Base-by-base conservation (phyloP, 2,113 vertebrate genomes). In the Boulengeromyrus knoepffleri region DNA sequence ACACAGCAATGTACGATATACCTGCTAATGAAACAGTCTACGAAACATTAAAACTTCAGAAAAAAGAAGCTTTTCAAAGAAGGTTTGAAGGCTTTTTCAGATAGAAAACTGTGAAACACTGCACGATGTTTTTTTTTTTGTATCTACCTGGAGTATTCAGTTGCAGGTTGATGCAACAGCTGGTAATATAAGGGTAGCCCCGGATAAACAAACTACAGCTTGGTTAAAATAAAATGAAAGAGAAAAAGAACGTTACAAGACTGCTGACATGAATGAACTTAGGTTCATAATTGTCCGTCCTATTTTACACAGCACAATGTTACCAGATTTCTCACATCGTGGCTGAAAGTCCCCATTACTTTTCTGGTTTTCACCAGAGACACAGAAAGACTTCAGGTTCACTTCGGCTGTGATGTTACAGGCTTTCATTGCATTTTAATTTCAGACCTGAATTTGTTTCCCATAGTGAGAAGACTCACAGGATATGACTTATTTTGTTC, bases 61-160 rank as follows among this genome's bases (percentile, higher is more conserved):
- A 46, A 85, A 85, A 85, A 50, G 49, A n/a, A 13, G n/a, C 24
- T 49, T 86, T 86, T 50, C 84, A 86, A 86, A 86, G 84, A 86
- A 6, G 9, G n/a, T 27, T 50, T n/a, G 24, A 49, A 86, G 47
- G 21, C 46, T 86, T 85, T 46, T 50, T 50, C 84, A 86, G 24
- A 47, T 27, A 50, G 4, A 49, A 50, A 50, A 86, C n/a, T 49
- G 47, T n/a, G 83, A 47, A 85, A 86, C 84, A 49, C 45, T 50
- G 46, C 2, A 17, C 1, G 0, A 1, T 86, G 9, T 80, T 27
- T 27, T 86, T 27, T 27, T 70, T 31, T 70, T 70, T 49, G 45
- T 15, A 31, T 86, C n/a, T 47, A 86, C 46, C 47, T 49, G 45
- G 84, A 49, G 45, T 86, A 49, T 86, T 50, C 84, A n/a, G 10